Evolutionary conservation across 2,797 vertebrate species (phyloP).

Genomic region (Eupleurogrammus muticus): DNA sequence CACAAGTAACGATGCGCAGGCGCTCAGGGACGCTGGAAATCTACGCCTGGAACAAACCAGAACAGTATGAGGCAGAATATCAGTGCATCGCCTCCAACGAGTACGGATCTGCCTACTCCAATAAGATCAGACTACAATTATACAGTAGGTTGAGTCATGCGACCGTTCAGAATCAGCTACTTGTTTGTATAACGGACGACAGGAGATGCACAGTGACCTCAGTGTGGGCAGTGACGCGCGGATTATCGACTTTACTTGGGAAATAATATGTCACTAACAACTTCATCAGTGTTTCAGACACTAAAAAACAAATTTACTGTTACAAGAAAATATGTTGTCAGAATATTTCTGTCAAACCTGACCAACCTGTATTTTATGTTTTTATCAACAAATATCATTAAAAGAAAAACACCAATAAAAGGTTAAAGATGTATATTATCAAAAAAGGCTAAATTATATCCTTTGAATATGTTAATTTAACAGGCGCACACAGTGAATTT

Average conservation of each 20-base stretch:
- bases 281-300: not conserved
- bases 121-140: slow-evolving; percentile 92
- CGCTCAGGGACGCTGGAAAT: slow-evolving; percentile 94
- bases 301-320: too few species aligned
- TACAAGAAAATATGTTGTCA: too few species aligned
- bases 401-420: not conserved
- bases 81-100: slow-evolving; percentile 95
- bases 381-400: not conserved
- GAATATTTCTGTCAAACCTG: too few species aligned
- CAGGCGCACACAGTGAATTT: not conserved
- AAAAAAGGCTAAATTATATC: too few species aligned
- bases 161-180: slow-evolving; percentile 4
- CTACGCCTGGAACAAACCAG: slow-evolving; percentile 90
- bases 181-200: slow-evolving; percentile 12
- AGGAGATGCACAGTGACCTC: slow-evolving; percentile 5
- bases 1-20: slow-evolving; percentile 91
- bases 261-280: not conserved
- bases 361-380: too few species aligned
- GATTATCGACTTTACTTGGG: not conserved
- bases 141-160: slow-evolving; percentile 88
- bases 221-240: not conserved
- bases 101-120: slow-evolving; percentile 92
- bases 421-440: too few species aligned
- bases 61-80: slow-evolving; percentile 96
- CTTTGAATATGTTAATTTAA: too few species aligned